Base-by-base conservation (phyloP, 2,113 vertebrate genomes). In the Acanthochromis polyacanthus region DNA sequence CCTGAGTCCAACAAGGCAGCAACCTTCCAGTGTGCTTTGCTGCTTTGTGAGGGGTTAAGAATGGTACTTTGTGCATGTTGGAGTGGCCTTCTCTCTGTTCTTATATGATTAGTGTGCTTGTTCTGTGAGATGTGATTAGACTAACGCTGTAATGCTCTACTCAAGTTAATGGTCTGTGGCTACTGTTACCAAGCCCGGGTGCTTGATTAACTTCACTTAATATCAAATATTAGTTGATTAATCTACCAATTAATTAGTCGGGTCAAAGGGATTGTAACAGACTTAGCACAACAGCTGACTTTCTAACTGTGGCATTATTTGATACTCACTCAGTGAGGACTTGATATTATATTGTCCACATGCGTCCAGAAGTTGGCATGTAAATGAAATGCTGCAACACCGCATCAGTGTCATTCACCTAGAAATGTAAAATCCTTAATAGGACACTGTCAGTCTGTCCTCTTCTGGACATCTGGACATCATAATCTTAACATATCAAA, bases 181-280 rank as follows among this genome's bases (percentile, higher is more conserved):
- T 65, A 85, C 67, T 64, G 75, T 86, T 75, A 64, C 82, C 40
- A 71, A 84, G 83, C 80, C 63, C 83, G 63, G 78, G 58, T 78
- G 70, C 82, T 79, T 83, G 81, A 90, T 82, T 86, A 28, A 88
- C 89, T 82, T 91, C 82, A 87, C 86, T 87, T 87, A 81, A 82
- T 81, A 83, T 82, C 50, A 60, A 60, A 76, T 83, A 81, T 91
- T 83, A 82, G 84, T 78, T 85, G 88, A 89, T 89, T 90, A 84
- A 90, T 90, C 80, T 84, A 84, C 77, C 88, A 87, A 86, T 79
- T 88, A 86, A 90, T 89, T 73, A 71, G 16, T 51, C 45, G 60
- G 85, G 86, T 88, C 87, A 89, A 81, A 83, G 64, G 68, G 71
- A 87, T 81, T 87, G 38, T 75, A 80, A 82, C 48, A 78, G 70